Evolutionary conservation across 2,888 invertebrate genomes (phyloP).

Genomic region (Osedax frankpressi): DNA sequence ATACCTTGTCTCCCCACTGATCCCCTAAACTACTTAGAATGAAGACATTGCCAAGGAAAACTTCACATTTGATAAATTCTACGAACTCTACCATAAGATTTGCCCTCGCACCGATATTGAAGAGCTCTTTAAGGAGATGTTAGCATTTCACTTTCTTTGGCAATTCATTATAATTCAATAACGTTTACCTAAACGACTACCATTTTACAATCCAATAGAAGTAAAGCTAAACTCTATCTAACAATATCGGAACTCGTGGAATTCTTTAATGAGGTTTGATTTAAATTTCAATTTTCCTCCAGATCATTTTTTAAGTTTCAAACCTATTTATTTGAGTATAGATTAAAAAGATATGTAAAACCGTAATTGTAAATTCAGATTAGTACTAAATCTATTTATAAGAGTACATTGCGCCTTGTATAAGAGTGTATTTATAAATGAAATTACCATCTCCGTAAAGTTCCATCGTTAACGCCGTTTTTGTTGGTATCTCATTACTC

Average conservation of each 20-base stretch:
- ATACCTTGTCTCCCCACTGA: conserved; percentile 85
- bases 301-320: no score
- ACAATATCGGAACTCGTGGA: conserved; percentile 73
- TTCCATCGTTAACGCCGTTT: no score
- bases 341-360: no score
- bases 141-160: conserved; percentile 48
- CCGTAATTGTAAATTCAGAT: no score
- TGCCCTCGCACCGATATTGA: conserved; percentile 97
- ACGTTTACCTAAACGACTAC: no score
- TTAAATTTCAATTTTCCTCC: no score
- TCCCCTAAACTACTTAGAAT: conserved; percentile 53
- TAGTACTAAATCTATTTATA: no score
- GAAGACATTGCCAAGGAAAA: conserved; percentile 84
- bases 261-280: conserved; percentile 80
- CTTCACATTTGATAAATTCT: conserved; percentile 97
- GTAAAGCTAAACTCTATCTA: conserved; percentile 77
- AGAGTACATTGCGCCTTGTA: no score
- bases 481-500: not conserved
- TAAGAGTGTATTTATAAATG: no score
- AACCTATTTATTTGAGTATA: no score
- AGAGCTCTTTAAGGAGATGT: conserved; percentile 88
- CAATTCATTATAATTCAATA: not conserved
- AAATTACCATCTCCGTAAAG: no score
- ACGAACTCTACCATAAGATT: conserved; percentile 92
- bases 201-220: conserved; percentile 56